A percentile compares a stretch with the other conserved stretches of the same genome.
These are phyloP conservation scores for Callopanchax toddi DNA, from an alignment of 2,113 vertebrate species.

Conservation along the genomic window DNA sequence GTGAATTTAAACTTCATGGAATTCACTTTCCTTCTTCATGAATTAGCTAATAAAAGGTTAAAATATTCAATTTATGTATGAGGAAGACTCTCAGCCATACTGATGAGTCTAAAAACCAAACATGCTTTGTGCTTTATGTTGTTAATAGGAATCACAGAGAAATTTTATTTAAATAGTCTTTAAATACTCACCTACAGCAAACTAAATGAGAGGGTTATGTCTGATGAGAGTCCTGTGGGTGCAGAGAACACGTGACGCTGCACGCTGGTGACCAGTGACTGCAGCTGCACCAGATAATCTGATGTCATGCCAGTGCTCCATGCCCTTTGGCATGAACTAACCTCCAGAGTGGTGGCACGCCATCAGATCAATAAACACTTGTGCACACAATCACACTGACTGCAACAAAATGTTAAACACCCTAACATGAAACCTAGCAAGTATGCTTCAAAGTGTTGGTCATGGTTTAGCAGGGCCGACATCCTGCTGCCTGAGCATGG, in stretches of 20 bases:
- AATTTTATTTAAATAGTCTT: too few species aligned
- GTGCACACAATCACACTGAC: constrained; percentile 32
- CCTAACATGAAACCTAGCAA: not conserved
- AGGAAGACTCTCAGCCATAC: too few species aligned
- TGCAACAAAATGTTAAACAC: not conserved
- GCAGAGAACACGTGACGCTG: constrained; percentile 36
- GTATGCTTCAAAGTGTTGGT: not conserved
- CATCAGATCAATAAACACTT: constrained; percentile 38
- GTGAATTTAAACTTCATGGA: too few species aligned
- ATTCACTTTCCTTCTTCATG: too few species aligned
- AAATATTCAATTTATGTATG: too few species aligned
- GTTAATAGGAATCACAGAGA: too few species aligned
- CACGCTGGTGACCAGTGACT: constrained; percentile 39
- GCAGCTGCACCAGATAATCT: constrained; percentile 56
- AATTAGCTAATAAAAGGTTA: too few species aligned
- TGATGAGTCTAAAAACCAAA: too few species aligned
- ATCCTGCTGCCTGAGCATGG: constrained; percentile 8
- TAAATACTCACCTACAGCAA: too few species aligned
- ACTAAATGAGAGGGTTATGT: too few species aligned
- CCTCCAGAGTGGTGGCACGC: constrained; percentile 52
- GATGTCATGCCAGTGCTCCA: constrained; percentile 44
- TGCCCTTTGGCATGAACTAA: constrained; percentile 56
- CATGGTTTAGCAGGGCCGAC: not conserved
- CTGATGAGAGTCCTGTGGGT: constrained; percentile 3
- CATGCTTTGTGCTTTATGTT: too few species aligned